Evolutionary conservation across 2,888 invertebrate genomes (phyloP), one percentile per base, ranked within the genome.

Genomic region (Sminthurides aquaticus): DNA sequence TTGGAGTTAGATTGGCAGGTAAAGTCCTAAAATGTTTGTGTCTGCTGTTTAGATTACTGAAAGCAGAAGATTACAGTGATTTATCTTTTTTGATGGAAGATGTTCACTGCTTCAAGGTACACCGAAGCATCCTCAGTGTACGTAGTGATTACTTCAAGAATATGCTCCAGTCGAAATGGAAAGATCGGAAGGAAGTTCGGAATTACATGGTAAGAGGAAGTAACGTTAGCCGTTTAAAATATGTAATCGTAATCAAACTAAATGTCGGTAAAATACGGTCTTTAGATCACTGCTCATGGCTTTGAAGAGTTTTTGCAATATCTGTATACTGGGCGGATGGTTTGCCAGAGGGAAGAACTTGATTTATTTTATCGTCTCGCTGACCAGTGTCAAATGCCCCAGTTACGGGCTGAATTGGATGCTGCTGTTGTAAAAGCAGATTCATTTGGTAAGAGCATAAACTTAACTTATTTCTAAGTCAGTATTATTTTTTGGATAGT

Each of bases 241-340:
- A 64, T 61, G 25, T 61, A 52, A 52, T 49, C 22, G 49, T 49
- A 22, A 3, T n/a, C n/a, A n/a, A n/a, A n/a, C n/a, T 22, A 20
- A 52, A 22, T 20, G 18, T 20, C 20, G 8, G 18, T 57, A 25
- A n/a, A n/a, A n/a, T n/a, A n/a, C 57, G 29, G 65, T 55, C 71
- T 76, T 25, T 72, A 79, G 79, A 77, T 81, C 20, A 72, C 73
- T 24, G 77, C 79, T 2, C 73, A 71, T 56, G 79, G 79, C 0
- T 81, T 81, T 67, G 75, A 76, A 49, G 76, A 78, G 2, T 73
- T 81, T 49, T 69, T 81, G 55, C 78, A 79, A 64, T 81, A 78
- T 74, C 67, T 81, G 2, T 81, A 81, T 74, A 81, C 80, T 69
- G 80, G 79, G 74, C 76, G 78, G 24, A 71, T 80, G 62, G 79